phyloP scores from a whole-genome alignment of 2,888 invertebrate species.

The Nomada goodeniana region DNA sequence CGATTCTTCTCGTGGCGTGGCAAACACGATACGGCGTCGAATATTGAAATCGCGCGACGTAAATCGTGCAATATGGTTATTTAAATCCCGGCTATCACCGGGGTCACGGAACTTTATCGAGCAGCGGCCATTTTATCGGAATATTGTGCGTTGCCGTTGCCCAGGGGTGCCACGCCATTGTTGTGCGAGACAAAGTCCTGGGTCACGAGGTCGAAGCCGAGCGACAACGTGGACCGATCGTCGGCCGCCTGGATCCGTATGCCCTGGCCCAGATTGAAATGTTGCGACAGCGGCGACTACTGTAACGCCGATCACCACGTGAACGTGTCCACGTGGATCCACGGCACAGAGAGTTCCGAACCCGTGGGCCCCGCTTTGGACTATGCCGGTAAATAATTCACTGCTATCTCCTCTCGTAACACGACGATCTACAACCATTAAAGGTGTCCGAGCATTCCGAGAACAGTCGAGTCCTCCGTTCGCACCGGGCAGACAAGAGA shows the following conservation, averaged over 20 bases:
- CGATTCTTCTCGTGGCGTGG: background rate
- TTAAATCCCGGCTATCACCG: constrained; percentile 53
- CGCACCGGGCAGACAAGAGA: background rate
- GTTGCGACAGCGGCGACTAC: constrained; percentile 77
- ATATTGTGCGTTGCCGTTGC: constrained; percentile 35
- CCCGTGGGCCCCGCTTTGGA: constrained; percentile 16
- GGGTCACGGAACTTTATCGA: constrained; percentile 73
- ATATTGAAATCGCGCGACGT: constrained; percentile 45
- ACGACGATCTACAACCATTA: constrained; percentile 3
- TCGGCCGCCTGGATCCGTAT: constrained; percentile 62
- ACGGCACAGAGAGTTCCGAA: constrained; percentile 22
- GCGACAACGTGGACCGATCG: constrained; percentile 50
- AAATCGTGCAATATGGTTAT: constrained; percentile 52
- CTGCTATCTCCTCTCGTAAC: background rate
- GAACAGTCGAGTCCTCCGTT: background rate
- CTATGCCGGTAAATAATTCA: constrained; percentile 42
- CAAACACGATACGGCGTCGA: constrained; percentile 10
- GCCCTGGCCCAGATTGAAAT: constrained; percentile 75
- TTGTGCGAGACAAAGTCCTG: constrained; percentile 78
- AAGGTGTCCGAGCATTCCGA: background rate
- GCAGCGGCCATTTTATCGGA: constrained; percentile 49
- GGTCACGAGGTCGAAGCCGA: constrained; percentile 69
- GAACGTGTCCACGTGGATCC: constrained; percentile 59
- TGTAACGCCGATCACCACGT: constrained; percentile 72
- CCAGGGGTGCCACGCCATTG: constrained; percentile 76